Evolutionary conservation across 1,140 invertebrate species (phyloP).

Genomic region (Scaptomyza hsui): DNA sequence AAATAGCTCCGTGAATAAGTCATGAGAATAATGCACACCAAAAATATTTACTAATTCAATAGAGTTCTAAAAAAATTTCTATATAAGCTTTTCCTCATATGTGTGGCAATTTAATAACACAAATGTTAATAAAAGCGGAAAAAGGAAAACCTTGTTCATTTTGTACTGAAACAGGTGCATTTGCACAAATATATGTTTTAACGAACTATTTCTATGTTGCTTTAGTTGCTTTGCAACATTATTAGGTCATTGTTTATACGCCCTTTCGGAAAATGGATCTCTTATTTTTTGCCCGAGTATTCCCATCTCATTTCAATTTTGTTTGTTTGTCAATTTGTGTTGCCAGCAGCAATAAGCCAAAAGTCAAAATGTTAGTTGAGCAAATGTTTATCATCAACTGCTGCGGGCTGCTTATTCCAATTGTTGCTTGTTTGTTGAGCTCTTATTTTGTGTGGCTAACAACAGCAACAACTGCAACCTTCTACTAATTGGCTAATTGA

Average conservation of each 20-base stretch:
- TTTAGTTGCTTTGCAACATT: too few species aligned
- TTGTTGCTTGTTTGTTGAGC: slow-evolving; percentile 28
- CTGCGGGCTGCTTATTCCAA: slow-evolving; percentile 36
- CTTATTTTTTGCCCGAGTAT: not conserved
- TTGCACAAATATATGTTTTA: too few species aligned
- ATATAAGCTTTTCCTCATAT: too few species aligned
- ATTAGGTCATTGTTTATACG: too few species aligned
- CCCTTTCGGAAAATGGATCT: not conserved
- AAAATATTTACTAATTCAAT: too few species aligned
- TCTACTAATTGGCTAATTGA: slow-evolving; percentile 34
- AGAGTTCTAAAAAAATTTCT: too few species aligned
- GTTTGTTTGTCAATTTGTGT: slow-evolving; percentile 38
- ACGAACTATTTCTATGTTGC: too few species aligned
- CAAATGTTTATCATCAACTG: slow-evolving; percentile 36
- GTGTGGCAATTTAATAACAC: too few species aligned
- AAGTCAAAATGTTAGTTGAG: slow-evolving; percentile 29
- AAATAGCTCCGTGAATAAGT: not conserved
- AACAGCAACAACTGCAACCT: slow-evolving; percentile 5
- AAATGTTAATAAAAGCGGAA: too few species aligned
- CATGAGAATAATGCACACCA: too few species aligned
- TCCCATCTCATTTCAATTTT: not conserved
- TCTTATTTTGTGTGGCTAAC: not conserved
- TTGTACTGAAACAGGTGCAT: too few species aligned
- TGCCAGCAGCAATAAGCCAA: slow-evolving; percentile 26
- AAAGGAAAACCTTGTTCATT: too few species aligned